These are phyloP conservation scores for Drosophila virilis DNA, from an alignment of 1,140 invertebrate genomes.

Conservation along the genomic window DNA sequence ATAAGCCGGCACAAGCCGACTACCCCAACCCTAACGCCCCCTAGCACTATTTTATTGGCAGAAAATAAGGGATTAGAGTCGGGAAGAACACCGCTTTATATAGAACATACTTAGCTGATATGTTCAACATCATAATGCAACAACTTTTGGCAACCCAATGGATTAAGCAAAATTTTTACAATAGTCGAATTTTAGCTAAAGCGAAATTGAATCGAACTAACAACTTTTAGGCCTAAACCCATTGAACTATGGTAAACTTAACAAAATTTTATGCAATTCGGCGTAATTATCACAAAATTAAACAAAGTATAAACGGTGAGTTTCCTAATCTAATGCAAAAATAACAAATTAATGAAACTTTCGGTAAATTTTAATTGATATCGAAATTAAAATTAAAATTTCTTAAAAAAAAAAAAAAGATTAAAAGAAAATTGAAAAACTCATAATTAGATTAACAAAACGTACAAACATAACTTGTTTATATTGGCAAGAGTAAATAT, in stretches of 20 bases:
- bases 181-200: conserved; percentile 83
- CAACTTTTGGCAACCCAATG: conserved; percentile 70
- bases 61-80: conserved; percentile 59
- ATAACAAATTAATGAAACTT: conserved; percentile 21
- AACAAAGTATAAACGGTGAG: conserved; percentile 74
- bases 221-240: conserved; percentile 56
- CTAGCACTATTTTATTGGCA: conserved; percentile 28
- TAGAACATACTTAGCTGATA: conserved; percentile 31
- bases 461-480: conserved; percentile 20
- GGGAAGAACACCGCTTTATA: conserved; percentile 59
- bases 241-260: conserved; percentile 19
- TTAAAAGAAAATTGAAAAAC: conserved; percentile 46
- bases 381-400: conserved; percentile 42
- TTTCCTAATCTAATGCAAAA: conserved; percentile 75
- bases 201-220: conserved; percentile 67
- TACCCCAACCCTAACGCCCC: conserved; percentile 61
- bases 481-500: conserved; percentile 13
- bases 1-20: conserved; percentile 7
- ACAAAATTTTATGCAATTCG: conserved; percentile 65
- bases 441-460: conserved; percentile 54
- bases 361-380: conserved; percentile 37
- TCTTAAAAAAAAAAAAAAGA: conserved; percentile 26
- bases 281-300: conserved; percentile 76
- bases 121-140: conserved; percentile 58
- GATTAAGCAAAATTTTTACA: conserved; percentile 73